Base-by-base conservation (phyloP, 1,140 invertebrate genomes). In the Holcopasites calliopsidis region DNA sequence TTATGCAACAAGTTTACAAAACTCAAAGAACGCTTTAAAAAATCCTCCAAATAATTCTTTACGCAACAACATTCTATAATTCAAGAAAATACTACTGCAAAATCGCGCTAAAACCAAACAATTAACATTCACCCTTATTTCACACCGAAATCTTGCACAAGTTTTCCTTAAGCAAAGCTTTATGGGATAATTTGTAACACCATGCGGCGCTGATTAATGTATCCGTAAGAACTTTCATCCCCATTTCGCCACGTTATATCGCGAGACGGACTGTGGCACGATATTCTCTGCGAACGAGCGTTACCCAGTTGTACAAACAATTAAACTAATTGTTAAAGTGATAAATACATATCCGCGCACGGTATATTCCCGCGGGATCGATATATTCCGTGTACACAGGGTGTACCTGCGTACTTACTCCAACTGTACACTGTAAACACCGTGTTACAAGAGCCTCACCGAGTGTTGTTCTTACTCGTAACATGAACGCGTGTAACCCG, bases 291-390 rank as follows among this genome's bases (percentile, higher is more conserved):
- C 42, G 62, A 74, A 66, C 62, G 38, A 74, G 79, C 77, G 79
- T 80, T 65, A 80, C 79, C 74, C 79, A 79, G 79, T 71, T 79
- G 62, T 69, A 81, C 76, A 75, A 86, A 86, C 84, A 85, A 87
- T 88, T 86, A 87, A 82, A 78, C 76, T 88, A 87, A 88, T 87
- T 88, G 85, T 86, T 78, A 81, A 82, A 84, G 80, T 81, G 81
- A 81, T 79, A 82, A 82, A 80, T 80, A 76, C 73, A 75, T 68
- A 75, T 44, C 26, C 72, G 69, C 61, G 47, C 57, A 28, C 64
- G 28, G 65, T 77, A 72, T 73, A 77, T 80, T 69, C 62, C 75
- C 54, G 3, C 8, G 18, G 61, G 79, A 82, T 52, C 76, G 79
- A 81, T 82, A 81, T 68, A 73, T 33, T 64, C 66, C 31, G 54